Evolutionary conservation across 64 coral and sea anemone species (phyloP).

Genomic region (Pocillopora damicornis): DNA sequence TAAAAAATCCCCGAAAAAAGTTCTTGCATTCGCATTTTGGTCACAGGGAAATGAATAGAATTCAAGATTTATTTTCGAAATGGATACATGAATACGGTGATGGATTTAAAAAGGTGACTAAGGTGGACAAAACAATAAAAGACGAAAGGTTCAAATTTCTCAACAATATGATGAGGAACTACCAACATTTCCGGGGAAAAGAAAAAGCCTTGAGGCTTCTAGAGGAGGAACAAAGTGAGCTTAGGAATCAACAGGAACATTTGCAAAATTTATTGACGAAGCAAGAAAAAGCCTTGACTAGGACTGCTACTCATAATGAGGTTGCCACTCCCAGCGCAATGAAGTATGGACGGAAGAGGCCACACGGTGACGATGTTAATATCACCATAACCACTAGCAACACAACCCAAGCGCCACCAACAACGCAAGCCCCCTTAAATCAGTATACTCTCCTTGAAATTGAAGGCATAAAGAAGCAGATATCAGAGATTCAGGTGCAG

Average conservation of each 20-base stretch:
- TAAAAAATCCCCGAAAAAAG: not conserved
- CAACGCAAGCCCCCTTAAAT: not conserved
- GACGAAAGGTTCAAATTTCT: conserved; percentile 28
- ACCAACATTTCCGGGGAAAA: conserved; percentile 46
- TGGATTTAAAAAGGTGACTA: not conserved
- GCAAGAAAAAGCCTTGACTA: not conserved
- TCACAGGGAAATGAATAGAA: conserved; percentile 10
- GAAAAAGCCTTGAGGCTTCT: conserved; percentile 19
- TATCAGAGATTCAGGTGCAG: conserved; percentile 5
- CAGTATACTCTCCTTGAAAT: not conserved
- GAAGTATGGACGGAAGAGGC: not conserved
- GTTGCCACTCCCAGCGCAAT: not conserved
- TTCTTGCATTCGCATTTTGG: conserved; percentile 9
- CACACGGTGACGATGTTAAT: not conserved
- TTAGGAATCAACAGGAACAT: conserved; percentile 23
- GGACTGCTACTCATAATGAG: not conserved
- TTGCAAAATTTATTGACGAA: conserved; percentile 32
- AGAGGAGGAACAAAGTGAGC: conserved; percentile 16
- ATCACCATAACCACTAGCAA: conserved; percentile 23
- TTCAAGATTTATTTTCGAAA: conserved; percentile 30
- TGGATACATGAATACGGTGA: conserved; percentile 22
- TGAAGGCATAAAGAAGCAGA: not conserved
- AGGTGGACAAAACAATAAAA: not conserved
- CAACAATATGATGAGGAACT: conserved; percentile 51
- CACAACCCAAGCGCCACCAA: conserved; percentile 8